Evolutionary conservation across 2,888 invertebrate genomes (phyloP).

Genomic region (Luperina testacea): DNA sequence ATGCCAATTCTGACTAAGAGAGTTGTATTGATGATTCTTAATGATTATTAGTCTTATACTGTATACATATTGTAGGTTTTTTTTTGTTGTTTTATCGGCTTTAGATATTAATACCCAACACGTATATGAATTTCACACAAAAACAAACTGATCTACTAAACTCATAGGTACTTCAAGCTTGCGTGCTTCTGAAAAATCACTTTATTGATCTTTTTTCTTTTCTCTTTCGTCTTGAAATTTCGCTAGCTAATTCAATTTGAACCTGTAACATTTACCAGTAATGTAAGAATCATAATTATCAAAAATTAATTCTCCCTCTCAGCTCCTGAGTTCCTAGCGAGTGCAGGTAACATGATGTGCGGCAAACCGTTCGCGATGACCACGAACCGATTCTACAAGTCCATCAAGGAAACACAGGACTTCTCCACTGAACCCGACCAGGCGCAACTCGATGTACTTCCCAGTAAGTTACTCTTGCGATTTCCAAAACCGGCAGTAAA

Average conservation of each 20-base stretch:
- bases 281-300: neutral
- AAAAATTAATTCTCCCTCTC: slow-evolving; percentile 25
- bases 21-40: neutral
- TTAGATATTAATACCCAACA: neutral
- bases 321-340: slow-evolving; percentile 88
- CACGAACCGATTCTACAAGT: slow-evolving; percentile 83
- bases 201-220: neutral
- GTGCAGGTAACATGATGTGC: slow-evolving; percentile 91
- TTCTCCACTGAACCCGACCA: slow-evolving; percentile 79
- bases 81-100: neutral
- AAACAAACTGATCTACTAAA: neutral
- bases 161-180: neutral
- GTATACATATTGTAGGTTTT: neutral
- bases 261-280: too few species aligned
- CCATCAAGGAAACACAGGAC: slow-evolving; percentile 84
- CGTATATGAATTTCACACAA: neutral
- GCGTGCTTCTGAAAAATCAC: too few species aligned
- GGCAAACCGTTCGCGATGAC: slow-evolving; percentile 89
- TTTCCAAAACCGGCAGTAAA: neutral
- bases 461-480: slow-evolving; percentile 80
- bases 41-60: neutral
- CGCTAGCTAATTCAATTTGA: neutral
- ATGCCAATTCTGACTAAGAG: neutral
- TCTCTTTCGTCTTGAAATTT: neutral
- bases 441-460: slow-evolving; percentile 86